Evolutionary conservation across 2,888 invertebrate species (phyloP).

Genomic region (Ochropleura plecta): DNA sequence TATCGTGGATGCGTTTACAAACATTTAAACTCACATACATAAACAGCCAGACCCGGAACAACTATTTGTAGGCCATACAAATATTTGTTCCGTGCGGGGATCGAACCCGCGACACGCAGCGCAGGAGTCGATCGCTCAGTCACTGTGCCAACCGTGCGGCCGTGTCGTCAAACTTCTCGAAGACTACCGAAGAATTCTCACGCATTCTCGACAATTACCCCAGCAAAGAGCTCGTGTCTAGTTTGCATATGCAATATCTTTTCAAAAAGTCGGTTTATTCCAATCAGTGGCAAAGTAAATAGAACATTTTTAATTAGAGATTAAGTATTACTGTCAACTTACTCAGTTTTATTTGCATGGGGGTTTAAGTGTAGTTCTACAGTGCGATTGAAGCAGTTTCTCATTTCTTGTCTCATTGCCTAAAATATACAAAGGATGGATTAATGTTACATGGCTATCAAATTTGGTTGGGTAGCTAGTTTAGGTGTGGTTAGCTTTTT

Average conservation of each 20-base stretch:
- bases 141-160: no score
- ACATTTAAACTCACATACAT: no score
- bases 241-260: background rate
- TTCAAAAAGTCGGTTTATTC: background rate
- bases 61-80: no score
- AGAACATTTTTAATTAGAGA: background rate
- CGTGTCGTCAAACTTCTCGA: no score
- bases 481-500: background rate
- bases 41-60: no score
- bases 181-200: background rate
- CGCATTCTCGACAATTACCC: background rate
- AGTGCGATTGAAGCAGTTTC: conserved; percentile 2
- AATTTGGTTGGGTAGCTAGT: background rate
- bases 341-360: background rate
- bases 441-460: background rate
- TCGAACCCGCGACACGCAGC: no score
- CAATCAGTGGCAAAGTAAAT: background rate
- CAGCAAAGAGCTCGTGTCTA: background rate
- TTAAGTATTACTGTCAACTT: conserved; percentile 22
- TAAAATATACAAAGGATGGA: conserved; percentile 7
- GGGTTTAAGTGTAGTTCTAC: conserved; percentile 1
- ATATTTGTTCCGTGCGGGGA: no score
- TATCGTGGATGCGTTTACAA: no score
- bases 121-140: no score
- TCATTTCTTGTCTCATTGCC: background rate